phyloP scores from a whole-genome alignment of 2,113 vertebrate genomes.

The Clarias batrachus region DNA sequence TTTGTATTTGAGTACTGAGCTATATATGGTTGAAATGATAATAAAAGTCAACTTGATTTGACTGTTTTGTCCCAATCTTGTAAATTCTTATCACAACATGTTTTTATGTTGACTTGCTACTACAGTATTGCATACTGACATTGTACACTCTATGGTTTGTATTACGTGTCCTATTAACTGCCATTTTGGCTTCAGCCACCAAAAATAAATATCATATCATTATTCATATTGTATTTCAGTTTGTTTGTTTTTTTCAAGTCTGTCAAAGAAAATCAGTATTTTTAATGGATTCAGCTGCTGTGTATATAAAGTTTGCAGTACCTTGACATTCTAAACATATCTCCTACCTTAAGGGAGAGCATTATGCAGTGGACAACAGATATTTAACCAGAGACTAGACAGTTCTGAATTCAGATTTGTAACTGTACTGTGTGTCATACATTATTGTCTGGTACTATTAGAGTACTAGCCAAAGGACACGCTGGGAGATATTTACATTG shows the following conservation, averaged over 20 bases:
- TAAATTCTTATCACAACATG: too few relatives aligned
- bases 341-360: background rate
- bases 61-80: too few relatives aligned
- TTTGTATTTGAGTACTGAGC: too few relatives aligned
- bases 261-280: background rate
- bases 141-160: background rate
- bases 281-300: background rate
- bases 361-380: background rate
- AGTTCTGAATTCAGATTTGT: background rate
- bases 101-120: background rate
- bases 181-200: background rate
- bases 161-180: background rate
- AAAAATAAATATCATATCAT: background rate
- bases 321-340: background rate
- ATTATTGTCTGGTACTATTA: slow-evolving; percentile 16
- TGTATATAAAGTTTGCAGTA: background rate
- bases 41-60: too few relatives aligned
- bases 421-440: slow-evolving; percentile 21
- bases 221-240: background rate
- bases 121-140: background rate
- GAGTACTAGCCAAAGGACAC: slow-evolving; percentile 43
- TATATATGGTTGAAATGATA: too few relatives aligned
- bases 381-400: background rate
- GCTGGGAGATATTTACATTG: slow-evolving; percentile 45
- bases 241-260: background rate